Base-by-base conservation (phyloP, 2,888 invertebrate species). In the Stenichneumon culpator region DNA sequence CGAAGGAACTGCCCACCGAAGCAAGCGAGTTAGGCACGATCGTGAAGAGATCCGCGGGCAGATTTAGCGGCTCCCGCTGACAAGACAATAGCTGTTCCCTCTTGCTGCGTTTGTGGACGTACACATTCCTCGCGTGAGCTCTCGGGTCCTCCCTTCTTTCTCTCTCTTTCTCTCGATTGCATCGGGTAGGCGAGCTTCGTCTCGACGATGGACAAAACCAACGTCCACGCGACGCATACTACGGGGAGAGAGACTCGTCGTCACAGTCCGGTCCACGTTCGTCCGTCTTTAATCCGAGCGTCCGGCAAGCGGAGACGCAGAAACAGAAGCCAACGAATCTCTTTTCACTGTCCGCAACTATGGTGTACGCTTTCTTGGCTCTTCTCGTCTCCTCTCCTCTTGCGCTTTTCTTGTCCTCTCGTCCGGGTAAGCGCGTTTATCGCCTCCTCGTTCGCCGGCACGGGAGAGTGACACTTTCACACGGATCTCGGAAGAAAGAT, bases 1-100 rank as follows among this genome's bases (percentile, higher is more conserved):
- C 69, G 70, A 84, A 75, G 68, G 68, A 81, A 44, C 78, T 60
- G 67, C 36, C 67, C 60, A 28, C 60, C 70, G 82, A 44, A 79
- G 70, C 72, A 74, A 74, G 81, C 50, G 82, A 79, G 74, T 70
- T 50, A 50, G 70, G 74, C 88, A 89, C 91, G 92, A 92, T 92
- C 92, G 91, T 91, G 92, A 92, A 90, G 92, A 92, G 92, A 92
- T 93, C 91, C 91, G 89, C 90, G 92, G 88, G 90, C 90, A 93
- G 93, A 93, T 93, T 93, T 93, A 93, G 90, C 92, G 91, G 93
- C 92, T 89, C 89, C 90, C 89, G 91, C 91, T 93, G 93, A 93
- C 93, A 93, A 93, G 93, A 93, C 93, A 93, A 93, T 93, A 92
- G 93, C 90, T 90, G 92, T 92, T 91, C 92, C 89, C 92, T 90